Evolutionary conservation across 2,113 vertebrate species (phyloP).

Genomic region (Ailuropoda melanoleuca): DNA sequence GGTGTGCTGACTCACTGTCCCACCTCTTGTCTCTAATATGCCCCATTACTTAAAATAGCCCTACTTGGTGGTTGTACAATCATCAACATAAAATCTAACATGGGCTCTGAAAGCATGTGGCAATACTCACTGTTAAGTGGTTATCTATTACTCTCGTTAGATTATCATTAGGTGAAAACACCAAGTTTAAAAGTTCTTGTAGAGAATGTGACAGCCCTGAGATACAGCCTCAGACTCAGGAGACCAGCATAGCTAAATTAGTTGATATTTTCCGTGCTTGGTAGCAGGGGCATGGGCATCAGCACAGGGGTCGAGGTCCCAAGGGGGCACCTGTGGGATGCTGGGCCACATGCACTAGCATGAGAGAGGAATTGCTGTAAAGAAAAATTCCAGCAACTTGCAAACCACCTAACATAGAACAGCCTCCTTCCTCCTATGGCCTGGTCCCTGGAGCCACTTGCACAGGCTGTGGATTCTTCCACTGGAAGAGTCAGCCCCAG

Average conservation of each 20-base stretch:
- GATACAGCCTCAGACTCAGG: background rate
- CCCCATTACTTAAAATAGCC: background rate
- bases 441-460: background rate
- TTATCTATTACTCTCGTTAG: background rate
- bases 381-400: background rate
- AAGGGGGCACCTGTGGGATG: background rate
- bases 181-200: background rate
- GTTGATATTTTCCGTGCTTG: background rate
- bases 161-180: background rate
- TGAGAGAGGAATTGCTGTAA: background rate
- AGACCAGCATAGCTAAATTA: background rate
- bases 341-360: background rate
- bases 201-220: background rate
- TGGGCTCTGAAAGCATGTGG: background rate
- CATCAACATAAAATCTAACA: background rate
- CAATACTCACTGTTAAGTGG: background rate
- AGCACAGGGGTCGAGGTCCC: background rate
- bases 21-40: background rate
- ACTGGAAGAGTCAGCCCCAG: background rate
- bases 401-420: background rate
- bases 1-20: background rate
- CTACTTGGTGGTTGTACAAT: background rate
- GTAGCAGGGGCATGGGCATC: background rate
- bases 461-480: too few relatives aligned
- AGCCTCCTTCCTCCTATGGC: background rate